Percentiles rank a stretch among this genome's conserved stretches.
Conservation (phyloP, 92 coral and sea anemone genomes). For the Chrysogorgia sp. region DNA sequence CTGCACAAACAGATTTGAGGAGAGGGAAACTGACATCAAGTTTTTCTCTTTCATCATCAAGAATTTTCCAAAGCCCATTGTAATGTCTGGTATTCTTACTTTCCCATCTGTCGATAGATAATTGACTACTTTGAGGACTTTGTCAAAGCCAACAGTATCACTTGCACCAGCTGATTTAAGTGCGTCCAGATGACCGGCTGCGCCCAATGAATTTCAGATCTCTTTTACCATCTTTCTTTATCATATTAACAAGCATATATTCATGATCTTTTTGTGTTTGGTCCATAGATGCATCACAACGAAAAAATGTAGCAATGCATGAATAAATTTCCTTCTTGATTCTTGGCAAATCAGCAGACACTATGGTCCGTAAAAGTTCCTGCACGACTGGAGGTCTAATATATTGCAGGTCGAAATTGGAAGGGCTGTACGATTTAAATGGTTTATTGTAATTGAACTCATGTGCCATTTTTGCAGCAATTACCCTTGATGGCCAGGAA, state of each 20-base stretch:
- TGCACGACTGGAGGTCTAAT: constrained; percentile 34
- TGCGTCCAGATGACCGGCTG: constrained; percentile 19
- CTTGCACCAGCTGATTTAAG: constrained; percentile 30
- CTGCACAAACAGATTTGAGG: constrained; percentile 39
- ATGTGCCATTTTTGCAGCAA: constrained; percentile 21
- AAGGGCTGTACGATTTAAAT: constrained; percentile 25
- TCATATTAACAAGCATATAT: constrained; percentile 29
- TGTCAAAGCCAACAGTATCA: constrained; percentile 41
- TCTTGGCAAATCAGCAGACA: constrained; percentile 35
- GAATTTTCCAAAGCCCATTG: constrained; percentile 37
- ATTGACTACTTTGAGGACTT: constrained; percentile 10
- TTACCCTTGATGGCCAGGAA: constrained; percentile 30
- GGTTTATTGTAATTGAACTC: constrained; percentile 23
- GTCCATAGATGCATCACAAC: constrained; percentile 33
- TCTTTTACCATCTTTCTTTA: constrained; percentile 16
- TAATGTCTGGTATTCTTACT: constrained; percentile 17
- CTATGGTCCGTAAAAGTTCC: constrained; percentile 29
- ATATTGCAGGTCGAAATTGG: constrained; percentile 30
- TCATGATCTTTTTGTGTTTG: constrained; percentile 38
- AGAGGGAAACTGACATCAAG: constrained; percentile 21
- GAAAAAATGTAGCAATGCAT: constrained; percentile 17
- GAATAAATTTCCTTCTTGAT: constrained; percentile 20
- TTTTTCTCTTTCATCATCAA: constrained; percentile 37
- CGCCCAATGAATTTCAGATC: constrained; percentile 32
- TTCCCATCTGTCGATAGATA: constrained; percentile 31